Base-by-base conservation (phyloP, 2,113 vertebrate species). In the Polypterus bichir region DNA sequence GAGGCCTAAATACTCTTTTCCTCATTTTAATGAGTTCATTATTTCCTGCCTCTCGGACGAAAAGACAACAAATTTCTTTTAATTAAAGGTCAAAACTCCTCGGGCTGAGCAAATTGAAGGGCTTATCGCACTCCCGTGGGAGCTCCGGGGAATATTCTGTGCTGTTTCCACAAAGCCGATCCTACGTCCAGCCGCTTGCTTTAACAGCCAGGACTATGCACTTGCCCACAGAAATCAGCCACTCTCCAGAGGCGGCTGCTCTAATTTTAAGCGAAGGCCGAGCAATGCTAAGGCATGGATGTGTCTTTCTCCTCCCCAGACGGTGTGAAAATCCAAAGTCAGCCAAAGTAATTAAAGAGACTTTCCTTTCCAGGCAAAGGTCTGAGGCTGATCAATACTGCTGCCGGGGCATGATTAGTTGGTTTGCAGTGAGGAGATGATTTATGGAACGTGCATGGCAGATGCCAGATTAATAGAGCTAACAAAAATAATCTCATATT, bases 1-100 rank as follows among this genome's bases (percentile, higher is more conserved):
- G 71, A 84, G 82, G 82, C 79, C 79, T 71, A 77, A 88, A 83
- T 83, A 76, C 80, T 86, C 84, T 83, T 72, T 77, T 78, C 86
- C 82, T 85, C 81, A 86, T 89, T 90, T 92, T 92, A 92, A 94
- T 93, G 89, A 91, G 88, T 92, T 93, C 91, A 91, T 94, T 93
- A 92, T 91, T 91, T 88, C 84, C 86, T 90, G 89, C 83, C 83
- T 88, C 88, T 85, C 86, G 82, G 90, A 89, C 83, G 86, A 90
- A 87, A 27, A 90, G 84, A 87, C 84, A 82, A 87, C 86, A 86
- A 81, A 88, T 87, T 85, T 84, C 80, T 80, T 89, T 86, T 86
- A 88, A 88, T 87, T 87, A 87, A 86, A 88, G 87, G 86, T 89
- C 85, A 86, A 75, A 85, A 72, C 73, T 85, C 84, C 82, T 79